Evolutionary conservation across 2,113 vertebrate genomes (phyloP).

Genomic region (Myrmophylax atrothorax): DNA sequence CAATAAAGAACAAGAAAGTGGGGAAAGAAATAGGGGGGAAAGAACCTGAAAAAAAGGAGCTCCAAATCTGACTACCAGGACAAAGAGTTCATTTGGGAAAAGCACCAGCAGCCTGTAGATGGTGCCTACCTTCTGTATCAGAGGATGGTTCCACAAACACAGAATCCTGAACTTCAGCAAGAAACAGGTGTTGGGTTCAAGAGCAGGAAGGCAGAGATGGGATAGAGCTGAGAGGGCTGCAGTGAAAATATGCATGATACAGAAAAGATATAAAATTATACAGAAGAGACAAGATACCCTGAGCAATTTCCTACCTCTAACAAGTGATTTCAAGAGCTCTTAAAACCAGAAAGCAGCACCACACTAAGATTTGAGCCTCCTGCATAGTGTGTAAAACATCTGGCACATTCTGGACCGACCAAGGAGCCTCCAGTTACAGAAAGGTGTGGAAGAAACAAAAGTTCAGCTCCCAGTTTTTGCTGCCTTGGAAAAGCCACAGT

Average conservation of each 20-base stretch:
- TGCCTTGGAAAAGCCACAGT: not conserved
- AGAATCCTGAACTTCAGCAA: not conserved
- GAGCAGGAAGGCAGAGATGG: not conserved
- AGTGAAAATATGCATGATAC: not conserved
- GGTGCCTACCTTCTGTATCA: not conserved
- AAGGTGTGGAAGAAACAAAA: not conserved
- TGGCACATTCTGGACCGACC: not conserved
- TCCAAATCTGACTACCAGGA: not conserved
- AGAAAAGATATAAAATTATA: not conserved
- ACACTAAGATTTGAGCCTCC: not conserved
- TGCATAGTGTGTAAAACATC: not conserved
- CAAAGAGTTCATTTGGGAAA: not conserved
- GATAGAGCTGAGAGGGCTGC: not conserved
- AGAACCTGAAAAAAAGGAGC: not conserved
- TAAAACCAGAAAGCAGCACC: not conserved
- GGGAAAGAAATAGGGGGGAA: fast-evolving
- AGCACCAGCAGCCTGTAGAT: not conserved
- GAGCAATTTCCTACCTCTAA: not conserved
- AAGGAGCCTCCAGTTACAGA: not conserved
- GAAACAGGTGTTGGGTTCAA: not conserved
- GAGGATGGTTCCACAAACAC: not conserved
- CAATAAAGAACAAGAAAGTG: not conserved
- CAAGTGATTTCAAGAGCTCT: not conserved
- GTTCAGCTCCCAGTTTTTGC: not conserved
- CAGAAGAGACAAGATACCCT: not conserved